Conservation (phyloP, 2,113 vertebrate genomes). For the Ictidomys tridecemlineatus region DNA sequence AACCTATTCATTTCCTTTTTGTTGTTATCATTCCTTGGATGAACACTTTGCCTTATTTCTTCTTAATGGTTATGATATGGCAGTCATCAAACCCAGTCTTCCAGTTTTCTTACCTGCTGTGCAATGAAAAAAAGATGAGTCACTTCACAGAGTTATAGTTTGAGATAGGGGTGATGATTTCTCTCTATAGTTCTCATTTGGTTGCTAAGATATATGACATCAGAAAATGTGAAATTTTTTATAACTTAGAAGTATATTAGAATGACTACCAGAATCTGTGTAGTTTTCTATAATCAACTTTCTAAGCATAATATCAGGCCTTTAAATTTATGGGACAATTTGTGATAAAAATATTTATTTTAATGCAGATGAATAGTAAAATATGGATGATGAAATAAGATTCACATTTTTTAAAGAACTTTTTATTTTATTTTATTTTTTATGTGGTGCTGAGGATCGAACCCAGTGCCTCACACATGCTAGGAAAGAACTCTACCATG, state of each 20-base stretch:
- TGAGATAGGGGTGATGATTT: conserved; percentile 69
- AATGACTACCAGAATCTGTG: background rate
- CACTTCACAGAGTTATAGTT: conserved; percentile 57
- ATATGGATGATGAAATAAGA: conserved; percentile 66
- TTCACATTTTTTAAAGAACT: conserved; percentile 1
- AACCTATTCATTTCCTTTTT: conserved; percentile 60
- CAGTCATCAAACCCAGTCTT: conserved; percentile 40
- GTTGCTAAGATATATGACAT: conserved; percentile 56
- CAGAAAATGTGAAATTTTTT: conserved; percentile 61
- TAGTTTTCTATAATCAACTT: conserved; percentile 76
- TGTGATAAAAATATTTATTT: conserved; percentile 70
- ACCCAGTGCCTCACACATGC: too few species aligned
- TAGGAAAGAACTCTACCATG: too few species aligned
- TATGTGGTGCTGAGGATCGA: too few species aligned
- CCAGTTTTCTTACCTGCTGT: conserved; percentile 64
- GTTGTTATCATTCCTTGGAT: conserved; percentile 51
- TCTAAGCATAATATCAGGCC: conserved; percentile 60
- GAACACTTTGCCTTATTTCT: conserved; percentile 56
- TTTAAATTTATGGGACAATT: conserved; percentile 74
- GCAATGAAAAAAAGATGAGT: conserved; percentile 69
- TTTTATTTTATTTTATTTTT: too few species aligned
- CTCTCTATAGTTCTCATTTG: conserved; percentile 47
- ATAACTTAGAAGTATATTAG: conserved; percentile 53
- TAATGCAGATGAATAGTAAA: conserved; percentile 62
- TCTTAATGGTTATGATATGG: conserved; percentile 55